These are phyloP conservation scores for Nomada ruficornis DNA, from an alignment of 2,888 invertebrate genomes.

Conservation along the genomic window DNA sequence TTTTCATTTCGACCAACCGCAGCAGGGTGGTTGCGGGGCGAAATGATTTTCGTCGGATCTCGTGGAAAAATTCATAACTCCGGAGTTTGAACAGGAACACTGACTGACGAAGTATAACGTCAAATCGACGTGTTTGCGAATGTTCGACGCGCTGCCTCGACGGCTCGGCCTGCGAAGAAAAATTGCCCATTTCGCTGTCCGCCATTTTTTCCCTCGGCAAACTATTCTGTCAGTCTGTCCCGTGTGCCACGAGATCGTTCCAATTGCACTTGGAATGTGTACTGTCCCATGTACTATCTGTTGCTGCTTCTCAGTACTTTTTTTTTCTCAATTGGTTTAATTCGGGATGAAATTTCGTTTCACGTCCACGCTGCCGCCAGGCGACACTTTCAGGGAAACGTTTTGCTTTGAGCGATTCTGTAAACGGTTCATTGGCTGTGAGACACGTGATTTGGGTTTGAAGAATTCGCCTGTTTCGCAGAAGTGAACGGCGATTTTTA, in stretches of 20 bases:
- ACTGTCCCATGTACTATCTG: constrained; percentile 2
- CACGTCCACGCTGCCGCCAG: neutral
- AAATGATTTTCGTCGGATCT: constrained; percentile 59
- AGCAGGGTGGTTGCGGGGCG: neutral
- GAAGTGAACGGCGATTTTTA: neutral
- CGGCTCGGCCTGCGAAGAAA: constrained; percentile 49
- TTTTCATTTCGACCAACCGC: constrained; percentile 26
- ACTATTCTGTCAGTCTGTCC: constrained; percentile 33
- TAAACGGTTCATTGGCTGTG: neutral
- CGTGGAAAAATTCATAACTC: constrained; percentile 64
- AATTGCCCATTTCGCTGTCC: constrained; percentile 63
- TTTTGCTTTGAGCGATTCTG: neutral
- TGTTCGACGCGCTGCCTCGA: constrained; percentile 60
- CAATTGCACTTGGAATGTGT: constrained; percentile 43
- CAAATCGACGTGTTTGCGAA: constrained; percentile 65
- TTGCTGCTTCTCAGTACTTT: neutral
- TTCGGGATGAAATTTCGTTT: constrained; percentile 11
- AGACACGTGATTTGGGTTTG: neutral
- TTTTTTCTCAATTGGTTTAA: constrained; percentile 21
- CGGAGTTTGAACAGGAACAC: constrained; percentile 13
- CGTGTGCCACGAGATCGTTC: constrained; percentile 17
- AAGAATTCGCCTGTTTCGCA: neutral
- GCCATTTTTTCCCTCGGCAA: constrained; percentile 53
- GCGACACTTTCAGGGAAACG: neutral
- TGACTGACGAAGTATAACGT: constrained; percentile 28